Evolutionary conservation across 2,797 vertebrate species (phyloP).

Genomic region (Tragelaphus oryx): DNA sequence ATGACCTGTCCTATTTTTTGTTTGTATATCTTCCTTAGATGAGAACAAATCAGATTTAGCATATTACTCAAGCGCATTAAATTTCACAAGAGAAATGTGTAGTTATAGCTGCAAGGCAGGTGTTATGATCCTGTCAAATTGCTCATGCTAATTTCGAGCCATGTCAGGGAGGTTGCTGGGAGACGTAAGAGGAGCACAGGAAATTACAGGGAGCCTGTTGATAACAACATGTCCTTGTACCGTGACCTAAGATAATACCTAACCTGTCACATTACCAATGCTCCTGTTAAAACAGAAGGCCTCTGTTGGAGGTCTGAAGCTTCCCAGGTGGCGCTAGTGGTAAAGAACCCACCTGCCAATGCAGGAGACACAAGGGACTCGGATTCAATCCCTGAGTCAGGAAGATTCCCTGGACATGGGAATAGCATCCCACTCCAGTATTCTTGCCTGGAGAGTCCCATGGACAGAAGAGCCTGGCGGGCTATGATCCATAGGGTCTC

Average conservation of each 20-base stretch:
- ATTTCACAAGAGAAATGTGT: background rate
- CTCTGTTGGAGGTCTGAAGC: background rate
- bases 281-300: background rate
- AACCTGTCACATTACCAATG: background rate
- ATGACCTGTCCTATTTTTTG: background rate
- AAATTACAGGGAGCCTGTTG: constrained; percentile 19
- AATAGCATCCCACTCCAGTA: background rate
- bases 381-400: background rate
- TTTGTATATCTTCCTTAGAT: background rate
- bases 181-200: background rate
- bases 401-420: background rate
- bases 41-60: background rate
- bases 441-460: background rate
- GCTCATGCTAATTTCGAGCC: constrained; percentile 28
- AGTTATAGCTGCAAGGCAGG: background rate
- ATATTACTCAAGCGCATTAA: background rate
- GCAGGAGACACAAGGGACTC: background rate
- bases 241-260: constrained; percentile 21
- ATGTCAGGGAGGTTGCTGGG: constrained; percentile 8
- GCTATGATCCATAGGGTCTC: background rate
- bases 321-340: background rate
- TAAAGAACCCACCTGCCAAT: background rate
- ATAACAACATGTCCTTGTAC: constrained; percentile 26
- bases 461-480: background rate
- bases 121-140: constrained; percentile 7